Conservation (phyloP, 1,140 invertebrate species). For the Neotoxoptera formosana region DNA sequence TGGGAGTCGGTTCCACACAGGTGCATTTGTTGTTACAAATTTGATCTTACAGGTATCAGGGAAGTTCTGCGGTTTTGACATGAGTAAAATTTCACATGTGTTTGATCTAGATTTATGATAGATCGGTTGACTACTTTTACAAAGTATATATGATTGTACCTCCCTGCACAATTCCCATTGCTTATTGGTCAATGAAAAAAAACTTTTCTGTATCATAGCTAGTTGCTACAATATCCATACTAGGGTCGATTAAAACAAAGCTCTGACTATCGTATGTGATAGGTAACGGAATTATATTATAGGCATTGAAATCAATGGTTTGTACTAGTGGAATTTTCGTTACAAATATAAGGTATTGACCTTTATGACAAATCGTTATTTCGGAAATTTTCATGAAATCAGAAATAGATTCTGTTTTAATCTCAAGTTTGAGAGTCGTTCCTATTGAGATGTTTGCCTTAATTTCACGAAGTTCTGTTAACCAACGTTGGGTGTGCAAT, state of each 20-base stretch:
- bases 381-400: neutral
- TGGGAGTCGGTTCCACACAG: neutral
- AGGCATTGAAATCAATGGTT: too few relatives aligned
- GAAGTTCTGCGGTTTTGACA: neutral
- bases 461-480: neutral
- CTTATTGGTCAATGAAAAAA: neutral
- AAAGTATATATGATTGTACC: neutral
- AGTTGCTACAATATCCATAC: neutral
- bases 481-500: neutral
- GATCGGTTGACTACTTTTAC: neutral
- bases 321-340: too few relatives aligned
- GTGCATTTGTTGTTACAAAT: neutral
- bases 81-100: neutral
- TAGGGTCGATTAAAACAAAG: neutral
- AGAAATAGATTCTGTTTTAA: neutral
- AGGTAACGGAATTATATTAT: too few relatives aligned
- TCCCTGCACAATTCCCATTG: neutral
- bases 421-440: neutral
- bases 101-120: neutral
- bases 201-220: neutral
- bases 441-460: neutral
- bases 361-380: too few relatives aligned
- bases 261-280: neutral
- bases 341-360: too few relatives aligned
- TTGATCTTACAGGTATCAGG: neutral